Conservation (phyloP, 92 coral and sea anemone genomes). For the Epizoanthus scotinus region DNA sequence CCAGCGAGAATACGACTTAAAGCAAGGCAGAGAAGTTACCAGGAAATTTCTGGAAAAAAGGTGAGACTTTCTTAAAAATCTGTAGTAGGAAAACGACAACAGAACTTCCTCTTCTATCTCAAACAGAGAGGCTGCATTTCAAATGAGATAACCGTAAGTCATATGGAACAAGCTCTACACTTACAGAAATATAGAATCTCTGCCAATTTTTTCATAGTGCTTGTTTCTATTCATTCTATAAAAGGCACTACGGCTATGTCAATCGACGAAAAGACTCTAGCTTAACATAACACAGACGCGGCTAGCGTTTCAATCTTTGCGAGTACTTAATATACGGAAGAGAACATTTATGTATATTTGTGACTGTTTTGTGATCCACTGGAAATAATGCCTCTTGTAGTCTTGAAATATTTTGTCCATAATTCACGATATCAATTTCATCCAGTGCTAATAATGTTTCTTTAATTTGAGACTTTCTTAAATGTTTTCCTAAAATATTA, state of each 20-base stretch:
- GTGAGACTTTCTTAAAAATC: constrained; percentile 39
- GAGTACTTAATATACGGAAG: too few relatives aligned
- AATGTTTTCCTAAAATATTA: background rate
- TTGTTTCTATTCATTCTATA: background rate
- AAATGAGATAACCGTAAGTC: background rate
- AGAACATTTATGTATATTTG: too few relatives aligned
- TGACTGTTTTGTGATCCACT: too few relatives aligned
- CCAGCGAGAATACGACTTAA: constrained; percentile 82
- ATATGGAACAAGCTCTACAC: background rate
- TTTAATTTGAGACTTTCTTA: background rate
- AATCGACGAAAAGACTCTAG: too few relatives aligned
- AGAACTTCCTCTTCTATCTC: background rate
- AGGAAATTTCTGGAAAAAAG: constrained; percentile 88
- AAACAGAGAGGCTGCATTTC: background rate
- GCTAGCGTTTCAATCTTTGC: too few relatives aligned
- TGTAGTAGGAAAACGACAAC: background rate
- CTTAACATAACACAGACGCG: too few relatives aligned
- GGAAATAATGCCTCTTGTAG: too few relatives aligned
- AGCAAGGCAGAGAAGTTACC: constrained; percentile 83
- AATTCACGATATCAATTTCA: background rate
- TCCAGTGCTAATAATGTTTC: background rate
- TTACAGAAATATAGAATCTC: background rate
- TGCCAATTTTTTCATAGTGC: background rate
- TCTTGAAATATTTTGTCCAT: background rate
- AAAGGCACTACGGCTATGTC: too few relatives aligned